Evolutionary conservation across 2,888 invertebrate genomes (phyloP).

Genomic region (Melanostoma mellinum): DNA sequence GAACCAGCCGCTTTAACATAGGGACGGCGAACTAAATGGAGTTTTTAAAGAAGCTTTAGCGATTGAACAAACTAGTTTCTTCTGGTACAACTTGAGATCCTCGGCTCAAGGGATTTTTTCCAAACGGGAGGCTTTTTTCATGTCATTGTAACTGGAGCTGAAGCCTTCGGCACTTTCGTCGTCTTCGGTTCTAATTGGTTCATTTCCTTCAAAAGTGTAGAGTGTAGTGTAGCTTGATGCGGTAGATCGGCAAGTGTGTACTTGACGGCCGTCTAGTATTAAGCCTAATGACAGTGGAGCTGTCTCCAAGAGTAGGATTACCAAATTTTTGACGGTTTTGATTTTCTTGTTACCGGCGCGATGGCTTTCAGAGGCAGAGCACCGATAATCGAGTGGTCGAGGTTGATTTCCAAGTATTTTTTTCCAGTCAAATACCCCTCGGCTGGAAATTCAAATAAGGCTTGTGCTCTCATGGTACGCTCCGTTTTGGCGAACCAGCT

Average conservation of each 20-base stretch:
- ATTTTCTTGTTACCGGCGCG: slow-evolving; percentile 98
- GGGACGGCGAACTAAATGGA: no score
- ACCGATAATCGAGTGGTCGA: slow-evolving; percentile 96
- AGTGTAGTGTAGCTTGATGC: no score
- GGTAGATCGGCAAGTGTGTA: slow-evolving; percentile 97
- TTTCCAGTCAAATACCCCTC: slow-evolving; percentile 99
- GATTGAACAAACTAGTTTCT: no score
- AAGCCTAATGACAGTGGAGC: slow-evolving; percentile 98
- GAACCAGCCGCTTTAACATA: no score
- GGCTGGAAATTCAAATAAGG: slow-evolving; percentile 97
- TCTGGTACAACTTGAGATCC: no score
- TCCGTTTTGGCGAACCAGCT: slow-evolving; percentile 99
- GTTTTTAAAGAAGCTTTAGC: no score
- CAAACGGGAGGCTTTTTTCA: no score
- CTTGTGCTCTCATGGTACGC: slow-evolving; percentile 99
- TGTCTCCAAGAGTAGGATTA: slow-evolving; percentile 97
- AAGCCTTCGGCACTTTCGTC: no score
- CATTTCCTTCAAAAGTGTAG: no score
- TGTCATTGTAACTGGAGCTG: no score
- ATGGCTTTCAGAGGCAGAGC: slow-evolving; percentile 95
- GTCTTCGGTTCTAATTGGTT: no score
- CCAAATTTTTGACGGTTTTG: slow-evolving; percentile 98
- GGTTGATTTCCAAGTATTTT: slow-evolving; percentile 99
- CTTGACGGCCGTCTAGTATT: slow-evolving; percentile 96
- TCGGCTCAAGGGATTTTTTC: no score